These are phyloP conservation scores for Drymonia ruficornis DNA, from an alignment of 2,888 invertebrate genomes.

Conservation along the genomic window DNA sequence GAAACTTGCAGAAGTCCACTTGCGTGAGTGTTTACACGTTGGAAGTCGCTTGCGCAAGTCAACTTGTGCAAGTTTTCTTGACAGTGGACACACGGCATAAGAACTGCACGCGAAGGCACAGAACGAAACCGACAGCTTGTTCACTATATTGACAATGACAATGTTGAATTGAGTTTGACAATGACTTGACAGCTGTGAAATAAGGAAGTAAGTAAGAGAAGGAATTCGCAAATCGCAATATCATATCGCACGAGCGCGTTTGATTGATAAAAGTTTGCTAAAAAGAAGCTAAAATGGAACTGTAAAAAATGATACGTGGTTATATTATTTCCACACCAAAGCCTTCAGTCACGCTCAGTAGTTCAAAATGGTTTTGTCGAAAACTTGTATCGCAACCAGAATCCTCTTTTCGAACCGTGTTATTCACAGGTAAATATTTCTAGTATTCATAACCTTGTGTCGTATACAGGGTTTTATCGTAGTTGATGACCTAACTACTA, in stretches of 20 bases:
- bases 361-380: slow-evolving; percentile 55
- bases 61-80: too few species aligned
- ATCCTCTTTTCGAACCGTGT: slow-evolving; percentile 43
- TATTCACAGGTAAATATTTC: slow-evolving; percentile 46
- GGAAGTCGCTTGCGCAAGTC: too few species aligned
- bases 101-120: too few species aligned
- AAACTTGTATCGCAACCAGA: slow-evolving; percentile 42
- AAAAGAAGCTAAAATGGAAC: slow-evolving; percentile 15
- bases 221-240: not conserved
- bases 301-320: slow-evolving; percentile 2
- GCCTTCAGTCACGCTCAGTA: not conserved
- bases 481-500: not conserved
- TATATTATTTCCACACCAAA: not conserved
- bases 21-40: too few species aligned
- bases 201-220: too few species aligned
- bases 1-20: too few species aligned
- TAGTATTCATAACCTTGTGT: not conserved
- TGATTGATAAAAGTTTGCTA: slow-evolving; percentile 7
- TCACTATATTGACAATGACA: too few species aligned
- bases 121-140: too few species aligned
- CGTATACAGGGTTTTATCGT: not conserved
- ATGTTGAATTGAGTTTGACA: too few species aligned
- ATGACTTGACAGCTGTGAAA: too few species aligned
- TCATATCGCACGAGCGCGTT: not conserved
- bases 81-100: too few species aligned